Evolutionary conservation across 2,113 vertebrate genomes (phyloP).

Genomic region (Australoheros scitulus): DNA sequence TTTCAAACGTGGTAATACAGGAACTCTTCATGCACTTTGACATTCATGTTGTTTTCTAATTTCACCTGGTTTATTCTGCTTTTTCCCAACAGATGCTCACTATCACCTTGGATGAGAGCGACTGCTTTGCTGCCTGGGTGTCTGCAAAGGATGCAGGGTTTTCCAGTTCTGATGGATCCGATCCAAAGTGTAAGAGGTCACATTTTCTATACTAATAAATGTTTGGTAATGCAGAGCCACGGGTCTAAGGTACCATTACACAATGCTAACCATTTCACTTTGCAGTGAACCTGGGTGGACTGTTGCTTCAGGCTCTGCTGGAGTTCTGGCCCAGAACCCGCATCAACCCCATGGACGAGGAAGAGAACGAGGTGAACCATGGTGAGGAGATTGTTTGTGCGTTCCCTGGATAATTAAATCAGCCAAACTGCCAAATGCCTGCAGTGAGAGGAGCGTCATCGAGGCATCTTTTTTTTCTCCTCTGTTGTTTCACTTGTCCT

Average conservation of each 20-base stretch:
- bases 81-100: constrained; percentile 89
- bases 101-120: constrained; percentile 97
- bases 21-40: background rate
- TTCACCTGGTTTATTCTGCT: background rate
- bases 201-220: background rate
- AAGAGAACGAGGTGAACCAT: constrained; percentile 95
- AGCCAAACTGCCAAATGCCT: background rate
- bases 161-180: constrained; percentile 94
- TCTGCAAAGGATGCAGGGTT: constrained; percentile 98
- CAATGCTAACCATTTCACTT: background rate
- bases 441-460: background rate
- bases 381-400: constrained; percentile 46
- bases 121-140: constrained; percentile 99
- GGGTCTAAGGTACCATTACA: background rate
- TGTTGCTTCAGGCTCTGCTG: constrained; percentile 93
- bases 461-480: background rate
- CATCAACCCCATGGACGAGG: constrained; percentile 97
- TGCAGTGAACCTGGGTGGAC: constrained; percentile 94
- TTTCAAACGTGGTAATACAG: background rate
- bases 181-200: constrained; percentile 92
- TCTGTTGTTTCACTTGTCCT: background rate
- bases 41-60: background rate
- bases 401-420: background rate
- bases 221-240: background rate
- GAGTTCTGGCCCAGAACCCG: constrained; percentile 99